Percentiles rank a stretch among this genome's conserved stretches.
phyloP scores from a whole-genome alignment of 2,888 invertebrate species.

The Meliscaeva auricollis region DNA sequence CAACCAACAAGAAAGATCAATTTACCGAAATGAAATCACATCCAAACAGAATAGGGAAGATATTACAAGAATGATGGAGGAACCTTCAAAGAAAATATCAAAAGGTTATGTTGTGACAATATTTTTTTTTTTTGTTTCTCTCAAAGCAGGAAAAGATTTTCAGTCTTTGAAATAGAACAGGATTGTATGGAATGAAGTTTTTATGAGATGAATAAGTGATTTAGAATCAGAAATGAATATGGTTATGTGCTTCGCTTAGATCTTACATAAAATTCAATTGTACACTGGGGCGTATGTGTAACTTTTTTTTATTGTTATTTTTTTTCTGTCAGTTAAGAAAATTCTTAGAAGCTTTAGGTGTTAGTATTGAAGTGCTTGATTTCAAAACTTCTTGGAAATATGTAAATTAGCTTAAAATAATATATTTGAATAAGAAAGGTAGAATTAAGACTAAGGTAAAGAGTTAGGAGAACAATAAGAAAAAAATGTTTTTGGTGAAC shows the following conservation, averaged over 20 bases:
- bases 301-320: not conserved
- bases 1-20: slow-evolving; percentile 29
- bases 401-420: no score
- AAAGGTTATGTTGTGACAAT: slow-evolving; percentile 36
- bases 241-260: not conserved
- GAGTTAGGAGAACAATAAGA: no score
- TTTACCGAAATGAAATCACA: slow-evolving; percentile 29
- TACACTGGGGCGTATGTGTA: slow-evolving; percentile 20
- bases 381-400: no score
- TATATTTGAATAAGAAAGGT: no score
- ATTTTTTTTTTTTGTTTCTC: not conserved
- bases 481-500: no score
- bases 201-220: slow-evolving; percentile 19
- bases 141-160: slow-evolving; percentile 11
- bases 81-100: slow-evolving; percentile 37
- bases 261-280: not conserved
- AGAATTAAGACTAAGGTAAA: no score
- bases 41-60: slow-evolving; percentile 4
- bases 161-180: not conserved
- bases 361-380: no score
- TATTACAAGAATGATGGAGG: slow-evolving; percentile 41
- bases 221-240: not conserved
- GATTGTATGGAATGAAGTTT: not conserved
- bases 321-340: not conserved
- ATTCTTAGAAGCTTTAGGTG: no score